Base-by-base conservation (phyloP, 1,140 invertebrate species). In the Patella vulgata region DNA sequence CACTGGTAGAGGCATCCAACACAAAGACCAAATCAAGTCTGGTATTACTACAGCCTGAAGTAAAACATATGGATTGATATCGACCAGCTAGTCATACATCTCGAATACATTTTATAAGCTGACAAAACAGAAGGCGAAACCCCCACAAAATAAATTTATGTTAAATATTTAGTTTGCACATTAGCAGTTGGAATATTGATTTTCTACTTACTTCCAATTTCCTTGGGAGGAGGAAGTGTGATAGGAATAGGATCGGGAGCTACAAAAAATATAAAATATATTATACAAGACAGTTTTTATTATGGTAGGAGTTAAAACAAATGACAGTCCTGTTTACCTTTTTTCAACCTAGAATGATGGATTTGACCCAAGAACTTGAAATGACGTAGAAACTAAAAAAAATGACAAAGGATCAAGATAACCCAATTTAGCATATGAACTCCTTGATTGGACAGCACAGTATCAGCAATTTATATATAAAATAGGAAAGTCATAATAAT, bases 11-110 rank as follows among this genome's bases (percentile, higher is more conserved):
- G 2, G 71, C 59, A 48, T 78, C 76, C 42, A 78, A 30, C n/a
- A 78, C 42, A 44, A 78, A 68, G 3, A 76, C 66, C 6, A 76
- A n/a, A 82, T 86, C 61, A 17, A 66, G 39, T 39, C 61, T 52
- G 5, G 68, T 58, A 47, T 55, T 44, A 2, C 39, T 40, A 52
- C 68, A 71, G 23, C 25, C 64, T 64, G 48, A 36, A 21, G 23
- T 36, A 36, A 28, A 11, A 21, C 28, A 44, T 4, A 4, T 17
- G 5, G 21, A 42, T n/a, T 3, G 30, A 33, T 36, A 36, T 36
- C 33, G n/a, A n/a, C n/a, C n/a, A n/a, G n/a, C n/a, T n/a, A n/a
- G n/a, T n/a, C n/a, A 50, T 12, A 21, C 19, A 6, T 12, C 6
- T 50, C 5, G 27, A 50, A 23, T 19, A 50, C n/a, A 25, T 5